These are phyloP conservation scores for Desmodus rotundus DNA, from an alignment of 2,113 vertebrate genomes.

Conservation along the genomic window DNA sequence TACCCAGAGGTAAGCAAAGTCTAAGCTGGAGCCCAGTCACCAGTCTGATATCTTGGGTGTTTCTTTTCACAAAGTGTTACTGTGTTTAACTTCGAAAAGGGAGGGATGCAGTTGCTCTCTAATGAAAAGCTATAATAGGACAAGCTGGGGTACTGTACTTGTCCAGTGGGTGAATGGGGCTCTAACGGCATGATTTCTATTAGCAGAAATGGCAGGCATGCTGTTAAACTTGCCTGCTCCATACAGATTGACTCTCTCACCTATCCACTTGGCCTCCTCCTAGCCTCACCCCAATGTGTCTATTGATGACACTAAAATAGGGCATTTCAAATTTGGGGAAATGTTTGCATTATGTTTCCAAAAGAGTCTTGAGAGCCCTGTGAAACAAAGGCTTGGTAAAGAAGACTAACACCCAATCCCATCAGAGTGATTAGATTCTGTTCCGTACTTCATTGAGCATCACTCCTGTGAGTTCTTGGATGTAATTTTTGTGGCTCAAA, in stretches of 20 bases:
- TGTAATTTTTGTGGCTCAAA: constrained; percentile 47
- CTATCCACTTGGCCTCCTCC: neutral
- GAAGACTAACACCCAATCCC: neutral
- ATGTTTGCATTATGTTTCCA: neutral
- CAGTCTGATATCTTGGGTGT: neutral
- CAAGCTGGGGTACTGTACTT: constrained; percentile 53
- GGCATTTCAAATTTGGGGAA: constrained; percentile 47
- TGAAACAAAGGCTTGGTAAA: neutral
- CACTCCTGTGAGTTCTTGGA: constrained; percentile 14
- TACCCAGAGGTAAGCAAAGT: neutral
- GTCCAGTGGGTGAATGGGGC: constrained; percentile 47
- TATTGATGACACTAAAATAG: constrained; percentile 52
- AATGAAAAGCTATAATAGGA: constrained; percentile 54
- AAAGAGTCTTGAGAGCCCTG: constrained; percentile 11
- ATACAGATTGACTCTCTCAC: neutral
- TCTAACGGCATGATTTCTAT: constrained; percentile 57
- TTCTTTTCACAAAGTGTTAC: neutral
- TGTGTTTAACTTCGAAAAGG: neutral
- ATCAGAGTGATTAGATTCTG: neutral
- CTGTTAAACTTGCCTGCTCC: neutral
- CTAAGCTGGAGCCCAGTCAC: neutral
- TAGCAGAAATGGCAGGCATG: constrained; percentile 36
- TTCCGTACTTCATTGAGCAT: neutral
- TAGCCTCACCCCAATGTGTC: neutral
- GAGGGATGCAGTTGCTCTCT: constrained; percentile 44